Evolutionary conservation across 2,113 vertebrate species (phyloP), one percentile per base, ranked within the genome.

Genomic region (Sisor rabdophorus): DNA sequence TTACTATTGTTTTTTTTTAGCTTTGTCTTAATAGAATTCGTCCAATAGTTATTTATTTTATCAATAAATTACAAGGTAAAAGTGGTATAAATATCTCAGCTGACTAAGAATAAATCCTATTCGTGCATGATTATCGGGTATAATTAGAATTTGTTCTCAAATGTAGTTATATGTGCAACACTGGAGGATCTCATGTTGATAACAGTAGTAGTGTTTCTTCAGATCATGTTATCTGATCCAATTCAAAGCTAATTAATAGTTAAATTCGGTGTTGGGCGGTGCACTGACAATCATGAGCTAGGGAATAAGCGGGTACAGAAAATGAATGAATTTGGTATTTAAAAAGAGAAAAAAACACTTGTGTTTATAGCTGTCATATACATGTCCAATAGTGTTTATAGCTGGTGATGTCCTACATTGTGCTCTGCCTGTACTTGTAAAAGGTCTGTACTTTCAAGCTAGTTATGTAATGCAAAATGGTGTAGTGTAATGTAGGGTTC

Each of bases 11-110:
- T 47, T 17, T 47, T 17, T 19, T 26, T 65, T 44, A 28, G 52
- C 1, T 54, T 12, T 26, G 48, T 7, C 48, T 28, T 67, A 28
- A 32, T 26, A 26, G n/a, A 53, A n/a, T 55, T 22, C 11, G 6
- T 36, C 7, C 32, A 44, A n/a, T 36, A 10, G 20, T 48, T 48
- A n/a, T 28, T 36, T 48, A 36, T 48, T 28, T 59, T 16, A 16
- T 47, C 5, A 61, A 44, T 61, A 61, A 73, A 61, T 74, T 61
- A 61, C 58, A 61, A 74, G 72, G 40, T 44, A 4, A 11, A 30
- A 26, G 30, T 60, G 24, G 40, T 24, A 26, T 74, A 74, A 61
- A 74, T 61, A 58, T 36, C 74, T 56, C 17, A 44, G 63, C 52
- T 67, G 52, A 56, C 53, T 30, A 47, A 48, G 22, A 5, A 48